Evolutionary conservation across 2,888 invertebrate genomes (phyloP).

Genomic region (Cantharis rufa): DNA sequence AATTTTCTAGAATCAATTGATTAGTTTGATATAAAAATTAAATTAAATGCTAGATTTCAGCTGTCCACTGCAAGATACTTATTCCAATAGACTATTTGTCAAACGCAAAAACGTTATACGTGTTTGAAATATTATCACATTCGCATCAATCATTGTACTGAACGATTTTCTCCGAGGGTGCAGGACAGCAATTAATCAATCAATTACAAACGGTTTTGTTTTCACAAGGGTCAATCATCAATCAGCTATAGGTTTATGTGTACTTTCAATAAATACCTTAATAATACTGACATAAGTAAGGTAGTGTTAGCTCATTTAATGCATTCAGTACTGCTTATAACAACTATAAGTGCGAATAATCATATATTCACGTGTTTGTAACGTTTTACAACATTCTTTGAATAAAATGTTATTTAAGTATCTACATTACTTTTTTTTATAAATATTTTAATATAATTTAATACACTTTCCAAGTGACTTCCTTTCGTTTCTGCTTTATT

Average conservation of each 20-base stretch:
- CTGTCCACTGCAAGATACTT: conserved; percentile 25
- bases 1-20: background rate
- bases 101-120: conserved; percentile 24
- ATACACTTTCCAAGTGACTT: no score
- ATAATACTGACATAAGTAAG: background rate
- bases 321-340: background rate
- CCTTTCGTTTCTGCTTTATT: no score
- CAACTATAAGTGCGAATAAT: no score
- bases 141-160: conserved; percentile 36
- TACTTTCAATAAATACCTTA: conserved; percentile 7
- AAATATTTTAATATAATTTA: no score
- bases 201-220: conserved; percentile 40
- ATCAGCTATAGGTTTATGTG: conserved; percentile 36
- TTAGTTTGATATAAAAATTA: conserved; percentile 11
- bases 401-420: no score
- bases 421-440: no score
- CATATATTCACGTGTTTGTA: no score
- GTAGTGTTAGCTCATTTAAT: background rate
- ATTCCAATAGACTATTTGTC: conserved; percentile 25
- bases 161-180: conserved; percentile 37
- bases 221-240: conserved; percentile 35
- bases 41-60: conserved; percentile 19
- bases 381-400: no score
- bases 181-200: conserved; percentile 39
- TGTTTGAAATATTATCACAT: conserved; percentile 31